Conservation (phyloP, 2,113 vertebrate genomes). For the Ammodytes dubius region DNA sequence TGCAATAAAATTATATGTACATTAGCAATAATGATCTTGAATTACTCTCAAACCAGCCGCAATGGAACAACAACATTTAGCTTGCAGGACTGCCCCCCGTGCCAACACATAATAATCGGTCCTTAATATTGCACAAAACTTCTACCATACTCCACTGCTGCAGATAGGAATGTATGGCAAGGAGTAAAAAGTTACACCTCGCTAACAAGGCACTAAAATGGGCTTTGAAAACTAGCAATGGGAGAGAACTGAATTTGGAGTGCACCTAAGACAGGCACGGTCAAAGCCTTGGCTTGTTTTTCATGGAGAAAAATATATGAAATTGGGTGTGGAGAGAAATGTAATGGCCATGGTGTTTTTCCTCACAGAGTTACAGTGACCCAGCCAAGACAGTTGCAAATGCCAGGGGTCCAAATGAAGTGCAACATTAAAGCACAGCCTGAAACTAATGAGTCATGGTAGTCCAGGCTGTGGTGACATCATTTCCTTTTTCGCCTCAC, state of each 20-base stretch:
- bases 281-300: constrained; percentile 22
- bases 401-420: constrained; percentile 50
- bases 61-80: constrained; percentile 32
- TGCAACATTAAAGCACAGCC: constrained; percentile 41
- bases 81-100: constrained; percentile 13
- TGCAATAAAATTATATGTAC: constrained; percentile 18
- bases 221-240: background rate
- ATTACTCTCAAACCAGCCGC: constrained; percentile 40
- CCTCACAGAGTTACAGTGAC: constrained; percentile 21
- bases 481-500: constrained; percentile 66
- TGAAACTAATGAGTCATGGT: constrained; percentile 73
- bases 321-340: constrained; percentile 38
- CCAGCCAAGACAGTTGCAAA: constrained; percentile 30
- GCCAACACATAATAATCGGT: constrained; percentile 13
- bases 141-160: constrained; percentile 2
- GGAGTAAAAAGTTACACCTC: constrained; percentile 23
- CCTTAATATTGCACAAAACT: background rate
- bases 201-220: constrained; percentile 52
- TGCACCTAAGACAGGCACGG: background rate
- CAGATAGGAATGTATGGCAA: constrained; percentile 5
- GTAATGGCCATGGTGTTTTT: constrained; percentile 45
- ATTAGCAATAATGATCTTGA: constrained; percentile 50
- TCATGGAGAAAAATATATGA: constrained; percentile 30
- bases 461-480: constrained; percentile 73
- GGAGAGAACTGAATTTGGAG: constrained; percentile 14